Evolutionary conservation across 2,888 invertebrate species (phyloP), one percentile per base, ranked within the genome.

Genomic region (Ormyrus labotus): DNA sequence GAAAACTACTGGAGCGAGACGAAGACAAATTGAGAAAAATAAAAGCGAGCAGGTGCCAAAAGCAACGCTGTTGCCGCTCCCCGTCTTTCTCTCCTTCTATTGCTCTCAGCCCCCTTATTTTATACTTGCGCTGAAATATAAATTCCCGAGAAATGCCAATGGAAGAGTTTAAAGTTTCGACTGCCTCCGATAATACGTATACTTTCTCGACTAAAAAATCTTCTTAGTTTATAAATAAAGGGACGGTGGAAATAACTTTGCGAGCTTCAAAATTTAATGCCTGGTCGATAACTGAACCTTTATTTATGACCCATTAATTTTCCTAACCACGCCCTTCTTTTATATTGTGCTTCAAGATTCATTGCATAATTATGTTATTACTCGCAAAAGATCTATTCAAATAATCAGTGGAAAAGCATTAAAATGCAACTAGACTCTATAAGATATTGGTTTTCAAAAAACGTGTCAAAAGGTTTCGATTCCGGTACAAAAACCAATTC

Each of bases 21-120:
- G 55, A 55, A 19, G 74, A 68, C 72, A 68, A 78, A 78, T 72
- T 68, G 78, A 73, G 65, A 61, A 78, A 78, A 78, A 78, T 72
- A 78, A 78, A 73, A 70, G 34, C 48, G 64, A 55, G 34, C 70
- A 78, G 72, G 72, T 72, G 72, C 68, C 78, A 73, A 68, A 65
- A 78, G 67, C 71, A 78, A 60, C 11, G 60, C 60, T 47, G 34
- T 9, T 45, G 77, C 19, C 58, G 55, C 19, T 45, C 13, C 8
- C 13, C 11, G 45, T 11, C 47, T 53, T 7, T 13, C 48, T 55
- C 74, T 60, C 13, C 47, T 47, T 47, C 53, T 5, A 11, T 57
- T 60, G 58, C 48, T 48, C 51, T 47, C 53, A 3, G 11, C 47
- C 8, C 53, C 47, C 63, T 63, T 34, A 34, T 34, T 34, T 34